Conservation (phyloP, 2,113 vertebrate genomes). For the Macroglossus sobrinus region DNA sequence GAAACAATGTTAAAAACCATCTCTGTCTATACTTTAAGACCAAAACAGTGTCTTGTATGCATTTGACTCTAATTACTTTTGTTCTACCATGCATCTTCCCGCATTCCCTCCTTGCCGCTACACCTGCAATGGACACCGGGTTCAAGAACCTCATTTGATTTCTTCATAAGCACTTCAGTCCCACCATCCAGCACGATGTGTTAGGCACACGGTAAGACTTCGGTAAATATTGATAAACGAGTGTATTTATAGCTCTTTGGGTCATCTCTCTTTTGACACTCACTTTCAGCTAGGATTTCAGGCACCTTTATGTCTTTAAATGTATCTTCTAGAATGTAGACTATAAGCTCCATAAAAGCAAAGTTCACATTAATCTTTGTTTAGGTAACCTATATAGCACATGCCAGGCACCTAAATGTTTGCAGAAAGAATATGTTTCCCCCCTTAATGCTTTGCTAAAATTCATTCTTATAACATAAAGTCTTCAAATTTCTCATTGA, state of each 20-base stretch:
- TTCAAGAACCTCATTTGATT: background rate
- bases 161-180: background rate
- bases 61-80: background rate
- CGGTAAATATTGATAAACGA: background rate
- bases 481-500: slow-evolving; percentile 23
- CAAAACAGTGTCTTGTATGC: background rate
- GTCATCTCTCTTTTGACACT: slow-evolving; percentile 2
- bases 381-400: background rate
- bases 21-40: background rate
- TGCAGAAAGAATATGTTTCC: background rate
- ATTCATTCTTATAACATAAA: slow-evolving; percentile 18
- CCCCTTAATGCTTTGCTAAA: background rate
- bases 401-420: background rate
- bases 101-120: background rate
- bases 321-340: background rate
- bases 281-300: background rate
- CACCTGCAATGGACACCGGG: background rate
- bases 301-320: background rate
- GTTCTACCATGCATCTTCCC: background rate
- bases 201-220: background rate
- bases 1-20: background rate
- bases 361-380: background rate
- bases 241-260: background rate
- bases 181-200: background rate
- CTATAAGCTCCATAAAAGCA: slow-evolving; percentile 9